These are phyloP conservation scores for Balaeniceps rex DNA, from an alignment of 2,113 vertebrate species.

Conservation along the genomic window DNA sequence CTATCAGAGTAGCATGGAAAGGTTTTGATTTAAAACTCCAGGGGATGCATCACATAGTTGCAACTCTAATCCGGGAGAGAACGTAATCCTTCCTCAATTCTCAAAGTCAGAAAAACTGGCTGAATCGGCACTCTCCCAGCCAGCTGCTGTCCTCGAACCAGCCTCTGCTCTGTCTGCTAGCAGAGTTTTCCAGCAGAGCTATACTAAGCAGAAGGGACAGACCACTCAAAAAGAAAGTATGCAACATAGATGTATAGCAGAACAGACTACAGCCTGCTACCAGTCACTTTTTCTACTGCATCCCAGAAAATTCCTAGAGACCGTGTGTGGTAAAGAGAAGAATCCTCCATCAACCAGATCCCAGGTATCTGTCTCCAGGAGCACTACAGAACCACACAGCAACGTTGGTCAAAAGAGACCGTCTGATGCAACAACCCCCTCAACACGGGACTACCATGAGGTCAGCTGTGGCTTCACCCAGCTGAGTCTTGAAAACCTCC, in stretches of 20 bases:
- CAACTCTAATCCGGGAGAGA: not conserved
- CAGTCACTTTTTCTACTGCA: not conserved
- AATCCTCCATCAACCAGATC: not conserved
- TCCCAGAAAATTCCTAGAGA: not conserved
- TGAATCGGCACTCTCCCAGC: not conserved
- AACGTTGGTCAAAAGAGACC: not conserved
- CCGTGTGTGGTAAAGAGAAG: not conserved
- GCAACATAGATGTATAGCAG: not conserved
- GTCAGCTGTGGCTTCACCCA: not conserved
- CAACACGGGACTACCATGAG: rapidly evolving
- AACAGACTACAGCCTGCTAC: not conserved
- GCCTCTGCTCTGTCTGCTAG: not conserved
- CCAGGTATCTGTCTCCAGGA: not conserved
- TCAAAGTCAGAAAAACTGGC: not conserved
- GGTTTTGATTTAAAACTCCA: conserved; percentile 1
- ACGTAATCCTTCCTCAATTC: not conserved
- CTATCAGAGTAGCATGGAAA: not conserved
- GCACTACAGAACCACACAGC: not conserved
- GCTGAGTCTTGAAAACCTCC: not conserved
- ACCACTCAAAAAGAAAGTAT: not conserved
- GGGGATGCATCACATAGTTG: not conserved
- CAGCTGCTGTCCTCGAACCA: not conserved
- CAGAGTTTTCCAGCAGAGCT: not conserved
- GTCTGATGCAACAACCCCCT: not conserved
- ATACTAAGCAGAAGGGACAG: not conserved